phyloP scores from a whole-genome alignment of 2,888 invertebrate genomes.

The Oxytorus armatus region DNA sequence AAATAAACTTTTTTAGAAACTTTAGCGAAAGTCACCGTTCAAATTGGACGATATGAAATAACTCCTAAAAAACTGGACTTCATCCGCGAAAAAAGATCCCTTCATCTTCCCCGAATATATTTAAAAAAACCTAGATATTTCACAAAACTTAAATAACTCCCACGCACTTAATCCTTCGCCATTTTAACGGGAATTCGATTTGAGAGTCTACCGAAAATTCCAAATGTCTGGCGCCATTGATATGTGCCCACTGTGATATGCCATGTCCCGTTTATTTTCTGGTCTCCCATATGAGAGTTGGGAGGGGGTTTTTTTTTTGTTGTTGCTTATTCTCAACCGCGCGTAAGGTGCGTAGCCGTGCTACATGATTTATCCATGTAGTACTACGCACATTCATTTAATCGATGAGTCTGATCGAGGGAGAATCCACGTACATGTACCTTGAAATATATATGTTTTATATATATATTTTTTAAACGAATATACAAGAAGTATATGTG shows the following conservation, averaged over 20 bases:
- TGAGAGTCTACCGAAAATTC: conserved; percentile 44
- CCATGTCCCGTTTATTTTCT: conserved; percentile 37
- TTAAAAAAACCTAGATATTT: neutral
- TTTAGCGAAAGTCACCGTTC: no score
- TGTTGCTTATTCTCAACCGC: neutral
- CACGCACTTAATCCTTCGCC: conserved; percentile 39
- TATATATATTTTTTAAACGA: neutral
- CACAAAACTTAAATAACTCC: conserved; percentile 20
- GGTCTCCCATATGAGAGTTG: conserved; percentile 39
- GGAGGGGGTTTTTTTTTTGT: neutral
- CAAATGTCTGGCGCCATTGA: conserved; percentile 60
- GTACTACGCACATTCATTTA: conserved; percentile 54
- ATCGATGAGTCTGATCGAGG: conserved; percentile 51
- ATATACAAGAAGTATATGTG: no score
- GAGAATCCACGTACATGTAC: conserved; percentile 32
- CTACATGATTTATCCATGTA: conserved; percentile 38
- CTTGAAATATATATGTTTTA: conserved; percentile 1
- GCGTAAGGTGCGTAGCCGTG: conserved; percentile 34
- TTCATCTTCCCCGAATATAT: no score
- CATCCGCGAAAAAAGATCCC: no score
- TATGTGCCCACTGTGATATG: conserved; percentile 40
- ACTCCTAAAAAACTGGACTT: no score
- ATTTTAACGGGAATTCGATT: conserved; percentile 40
- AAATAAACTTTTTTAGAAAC: no score
- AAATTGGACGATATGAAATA: no score